Conservation (phyloP, 2,888 invertebrate species). For the Eristalis arbustorum region DNA sequence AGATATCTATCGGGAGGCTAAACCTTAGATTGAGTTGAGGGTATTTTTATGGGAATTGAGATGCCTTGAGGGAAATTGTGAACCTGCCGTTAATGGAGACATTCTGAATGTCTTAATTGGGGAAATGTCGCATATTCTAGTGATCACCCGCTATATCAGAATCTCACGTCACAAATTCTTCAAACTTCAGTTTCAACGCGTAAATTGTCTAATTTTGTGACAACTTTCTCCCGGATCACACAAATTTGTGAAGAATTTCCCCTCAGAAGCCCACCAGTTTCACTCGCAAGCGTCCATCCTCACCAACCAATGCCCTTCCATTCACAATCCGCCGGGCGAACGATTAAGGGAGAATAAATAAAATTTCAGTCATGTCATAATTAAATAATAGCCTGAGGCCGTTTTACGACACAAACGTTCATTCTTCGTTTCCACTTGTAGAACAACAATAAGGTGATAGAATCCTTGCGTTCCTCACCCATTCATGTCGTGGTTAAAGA, state of each 20-base stretch:
- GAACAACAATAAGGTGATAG: constrained; percentile 1
- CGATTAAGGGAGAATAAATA: constrained; percentile 36
- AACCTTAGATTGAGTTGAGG: too few species aligned
- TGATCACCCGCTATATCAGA: too few species aligned
- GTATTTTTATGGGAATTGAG: too few species aligned
- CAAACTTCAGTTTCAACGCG: too few species aligned
- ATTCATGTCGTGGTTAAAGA: constrained; percentile 25
- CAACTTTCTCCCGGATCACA: neutral
- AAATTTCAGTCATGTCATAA: constrained; percentile 63
- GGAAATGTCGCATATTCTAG: too few species aligned
- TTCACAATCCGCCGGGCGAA: constrained; percentile 7
- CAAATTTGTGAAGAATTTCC: neutral
- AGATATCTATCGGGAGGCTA: too few species aligned
- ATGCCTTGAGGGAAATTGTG: too few species aligned
- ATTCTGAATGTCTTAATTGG: too few species aligned
- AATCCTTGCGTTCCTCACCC: constrained; percentile 43
- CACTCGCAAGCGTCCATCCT: neutral
- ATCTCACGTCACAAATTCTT: too few species aligned
- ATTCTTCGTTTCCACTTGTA: constrained; percentile 12
- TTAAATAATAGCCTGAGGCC: constrained; percentile 60
- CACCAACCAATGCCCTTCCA: neutral
- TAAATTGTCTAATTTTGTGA: too few species aligned
- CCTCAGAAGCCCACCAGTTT: neutral
- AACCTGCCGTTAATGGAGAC: too few species aligned
- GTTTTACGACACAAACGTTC: constrained; percentile 35